These are phyloP conservation scores for Chymomyza caudatula DNA, from an alignment of 2,888 invertebrate genomes.

Conservation along the genomic window DNA sequence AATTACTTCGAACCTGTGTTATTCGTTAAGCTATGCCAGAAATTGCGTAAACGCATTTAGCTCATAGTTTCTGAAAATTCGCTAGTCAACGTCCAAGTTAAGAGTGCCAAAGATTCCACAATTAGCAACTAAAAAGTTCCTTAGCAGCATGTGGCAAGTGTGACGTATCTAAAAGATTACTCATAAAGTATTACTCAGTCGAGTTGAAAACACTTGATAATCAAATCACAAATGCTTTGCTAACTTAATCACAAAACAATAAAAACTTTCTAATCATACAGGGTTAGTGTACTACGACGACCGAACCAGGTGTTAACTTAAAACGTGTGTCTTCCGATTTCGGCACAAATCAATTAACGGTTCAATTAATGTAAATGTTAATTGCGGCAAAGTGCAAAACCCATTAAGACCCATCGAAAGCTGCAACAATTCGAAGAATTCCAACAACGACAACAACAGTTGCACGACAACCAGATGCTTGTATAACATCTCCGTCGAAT, in stretches of 20 bases:
- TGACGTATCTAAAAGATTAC: no score
- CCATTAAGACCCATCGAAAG: constrained; percentile 10
- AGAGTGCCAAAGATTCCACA: no score
- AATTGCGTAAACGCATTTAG: no score
- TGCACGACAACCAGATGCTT: not conserved
- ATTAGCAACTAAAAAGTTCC: no score
- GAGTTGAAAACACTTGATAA: not conserved
- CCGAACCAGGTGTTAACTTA: not conserved
- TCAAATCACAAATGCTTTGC: not conserved
- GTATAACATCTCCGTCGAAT: not conserved
- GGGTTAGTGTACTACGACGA: not conserved
- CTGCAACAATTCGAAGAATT: not conserved
- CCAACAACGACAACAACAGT: not conserved
- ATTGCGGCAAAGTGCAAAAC: constrained; percentile 19
- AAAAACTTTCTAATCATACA: not conserved
- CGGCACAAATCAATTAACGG: not conserved
- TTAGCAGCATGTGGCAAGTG: no score
- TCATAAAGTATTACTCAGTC: not conserved
- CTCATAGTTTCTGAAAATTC: no score
- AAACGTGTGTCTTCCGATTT: not conserved
- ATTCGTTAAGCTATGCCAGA: no score
- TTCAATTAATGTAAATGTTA: not conserved
- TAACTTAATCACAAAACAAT: not conserved
- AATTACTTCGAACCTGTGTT: no score
- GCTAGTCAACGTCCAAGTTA: no score